Conservation (phyloP, 2,113 vertebrate species). For the Sorex fumeus region DNA sequence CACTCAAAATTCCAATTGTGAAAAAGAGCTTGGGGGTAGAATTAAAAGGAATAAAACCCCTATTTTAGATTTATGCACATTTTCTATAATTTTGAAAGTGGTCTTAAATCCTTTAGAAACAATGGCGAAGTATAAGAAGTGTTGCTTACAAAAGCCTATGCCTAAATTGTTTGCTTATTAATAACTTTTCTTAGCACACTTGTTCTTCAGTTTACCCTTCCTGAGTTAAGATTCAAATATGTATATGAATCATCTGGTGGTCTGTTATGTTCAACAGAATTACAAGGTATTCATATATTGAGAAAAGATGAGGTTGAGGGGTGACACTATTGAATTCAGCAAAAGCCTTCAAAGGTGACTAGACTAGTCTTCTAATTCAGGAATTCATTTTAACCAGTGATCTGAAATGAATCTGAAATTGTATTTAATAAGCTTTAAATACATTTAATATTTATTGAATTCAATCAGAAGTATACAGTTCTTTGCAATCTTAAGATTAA, state of each 20-base stretch:
- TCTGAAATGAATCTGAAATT: slow-evolving; percentile 50
- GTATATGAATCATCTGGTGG: not conserved
- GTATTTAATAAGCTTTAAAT: slow-evolving; percentile 30
- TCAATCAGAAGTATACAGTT: slow-evolving; percentile 64
- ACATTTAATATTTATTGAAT: slow-evolving; percentile 74
- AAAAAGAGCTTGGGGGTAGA: not conserved
- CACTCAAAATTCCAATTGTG: not conserved
- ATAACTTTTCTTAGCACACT: not conserved
- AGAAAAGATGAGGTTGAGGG: not conserved
- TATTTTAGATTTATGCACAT: not conserved
- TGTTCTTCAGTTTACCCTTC: not conserved
- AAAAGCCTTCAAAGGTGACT: slow-evolving; percentile 45
- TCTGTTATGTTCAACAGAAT: not conserved
- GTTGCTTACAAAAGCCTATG: not conserved
- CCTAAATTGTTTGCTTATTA: not conserved
- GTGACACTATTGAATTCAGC: slow-evolving; percentile 9
- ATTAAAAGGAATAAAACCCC: not conserved
- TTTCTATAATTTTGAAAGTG: slow-evolving; percentile 40
- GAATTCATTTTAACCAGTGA: slow-evolving; percentile 49
- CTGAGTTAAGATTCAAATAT: slow-evolving; percentile 38
- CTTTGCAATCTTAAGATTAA: slow-evolving; percentile 71
- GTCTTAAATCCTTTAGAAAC: slow-evolving; percentile 40
- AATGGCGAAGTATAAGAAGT: not conserved
- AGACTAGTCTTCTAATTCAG: slow-evolving; percentile 41
- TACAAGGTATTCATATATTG: not conserved